Base-by-base conservation (phyloP, 2,888 invertebrate species). In the Salticus scenicus region DNA sequence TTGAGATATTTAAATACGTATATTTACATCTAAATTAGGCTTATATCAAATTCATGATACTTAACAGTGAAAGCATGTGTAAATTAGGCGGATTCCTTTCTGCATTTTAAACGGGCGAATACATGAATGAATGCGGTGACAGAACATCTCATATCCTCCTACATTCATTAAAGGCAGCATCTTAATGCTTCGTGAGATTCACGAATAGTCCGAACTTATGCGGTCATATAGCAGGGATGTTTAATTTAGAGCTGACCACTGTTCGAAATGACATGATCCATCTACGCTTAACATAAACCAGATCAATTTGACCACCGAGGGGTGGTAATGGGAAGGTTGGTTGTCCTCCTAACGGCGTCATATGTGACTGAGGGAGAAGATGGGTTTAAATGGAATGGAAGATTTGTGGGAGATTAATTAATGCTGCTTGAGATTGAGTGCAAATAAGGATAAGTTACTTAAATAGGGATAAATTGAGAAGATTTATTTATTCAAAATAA, bases 321-420 rank as follows among this genome's bases (percentile, higher is more conserved):
- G 24, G 57, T 57, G 57, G 57, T 57, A 57, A 57, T 57, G 57
- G 57, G 24, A 57, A 24, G 57, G 20, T 24, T 57, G 57, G 57
- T 7, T 24, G 24, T 57, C 57, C 24, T 57, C 20, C 57, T 17
- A 20, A 1, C 57, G 24, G 7, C 20, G 24, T 57, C 57, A 57
- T 57, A 1, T 57, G 24, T 24, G 24, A 12, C 2, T 17, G 57
- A 1, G 57, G 24, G 57, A 57, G 24, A 24, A 47, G 42, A 47
- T 24, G 24, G 2, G 57, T 24, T 57, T 24, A 57, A 57, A 24
- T 57, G 57, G 57, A 57, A 24, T 24, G 57, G 57, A 57, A 57
- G 57, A 57, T 24, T 57, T 20, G 24, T 5, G 24, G 2, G 24
- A 57, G 57, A 57, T 57, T 57, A 47, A 47, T 47, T 47, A 57